Evolutionary conservation across 2,888 invertebrate species (phyloP).

Genomic region (Drosophila anceps): DNA sequence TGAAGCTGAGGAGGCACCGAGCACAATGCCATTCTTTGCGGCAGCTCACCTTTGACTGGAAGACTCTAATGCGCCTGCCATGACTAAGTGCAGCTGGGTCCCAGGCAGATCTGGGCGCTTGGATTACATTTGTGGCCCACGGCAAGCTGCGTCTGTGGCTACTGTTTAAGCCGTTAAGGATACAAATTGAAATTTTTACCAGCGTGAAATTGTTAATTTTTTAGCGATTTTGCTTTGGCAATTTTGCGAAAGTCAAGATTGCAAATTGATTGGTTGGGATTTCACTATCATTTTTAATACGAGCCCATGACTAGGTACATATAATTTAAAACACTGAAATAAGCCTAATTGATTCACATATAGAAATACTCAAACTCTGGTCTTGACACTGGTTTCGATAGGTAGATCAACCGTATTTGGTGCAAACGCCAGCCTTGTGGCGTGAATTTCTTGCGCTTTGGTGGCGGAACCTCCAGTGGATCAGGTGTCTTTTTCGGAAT

Average conservation of each 20-base stretch:
- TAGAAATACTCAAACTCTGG: constrained; percentile 70
- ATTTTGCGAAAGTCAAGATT: background rate
- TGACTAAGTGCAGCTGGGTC: constrained; percentile 68
- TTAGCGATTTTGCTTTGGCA: constrained; percentile 42
- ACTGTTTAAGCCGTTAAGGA: constrained; percentile 31
- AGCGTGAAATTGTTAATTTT: constrained; percentile 65
- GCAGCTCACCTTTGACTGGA: constrained; percentile 53
- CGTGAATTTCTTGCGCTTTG: constrained; percentile 74
- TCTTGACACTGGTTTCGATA: constrained; percentile 72
- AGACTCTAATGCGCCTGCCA: constrained; percentile 54
- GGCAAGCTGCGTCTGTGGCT: constrained; percentile 21
- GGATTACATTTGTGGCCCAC: constrained; percentile 20
- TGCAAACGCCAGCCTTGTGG: constrained; percentile 78
- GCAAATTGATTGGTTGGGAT: background rate
- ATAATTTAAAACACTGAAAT: constrained; percentile 26
- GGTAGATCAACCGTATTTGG: constrained; percentile 72
- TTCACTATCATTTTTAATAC: background rate
- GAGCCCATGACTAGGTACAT: constrained; percentile 1
- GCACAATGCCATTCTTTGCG: constrained; percentile 33
- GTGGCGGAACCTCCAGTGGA: constrained; percentile 51
- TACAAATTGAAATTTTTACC: constrained; percentile 51
- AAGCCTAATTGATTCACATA: constrained; percentile 41
- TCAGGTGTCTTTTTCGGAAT: constrained; percentile 55
- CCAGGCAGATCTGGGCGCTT: constrained; percentile 32
- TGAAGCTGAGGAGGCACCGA: background rate